These are phyloP conservation scores for Leuciscus idus DNA, from an alignment of 2,113 vertebrate species.

Conservation along the genomic window DNA sequence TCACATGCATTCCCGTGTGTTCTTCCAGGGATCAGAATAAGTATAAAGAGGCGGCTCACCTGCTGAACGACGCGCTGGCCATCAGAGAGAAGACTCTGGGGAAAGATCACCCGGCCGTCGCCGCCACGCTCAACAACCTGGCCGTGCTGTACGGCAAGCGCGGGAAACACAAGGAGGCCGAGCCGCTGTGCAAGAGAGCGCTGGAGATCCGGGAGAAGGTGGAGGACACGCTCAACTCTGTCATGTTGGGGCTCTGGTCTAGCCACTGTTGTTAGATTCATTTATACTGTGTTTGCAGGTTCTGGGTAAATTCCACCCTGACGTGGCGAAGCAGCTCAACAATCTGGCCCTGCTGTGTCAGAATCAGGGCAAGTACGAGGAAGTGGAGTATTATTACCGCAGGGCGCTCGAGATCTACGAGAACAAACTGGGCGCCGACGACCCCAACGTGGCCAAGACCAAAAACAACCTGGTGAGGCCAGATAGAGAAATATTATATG, in stretches of 20 bases:
- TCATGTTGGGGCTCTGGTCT: no score
- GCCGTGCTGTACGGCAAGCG: conserved; percentile 87
- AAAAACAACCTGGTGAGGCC: conserved; percentile 95
- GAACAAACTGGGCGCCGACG: conserved; percentile 89
- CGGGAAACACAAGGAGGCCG: conserved; percentile 88
- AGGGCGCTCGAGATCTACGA: conserved; percentile 95
- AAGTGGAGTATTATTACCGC: conserved; percentile 95
- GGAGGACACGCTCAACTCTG: rapidly evolving
- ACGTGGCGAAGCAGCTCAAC: conserved; percentile 98
- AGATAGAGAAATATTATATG: no score
- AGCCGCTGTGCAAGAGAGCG: conserved; percentile 86
- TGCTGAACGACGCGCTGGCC: conserved; percentile 87
- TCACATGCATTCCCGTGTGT: not conserved
- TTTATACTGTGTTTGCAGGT: conserved; percentile 53
- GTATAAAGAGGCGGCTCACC: conserved; percentile 88
- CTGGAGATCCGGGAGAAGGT: conserved; percentile 91
- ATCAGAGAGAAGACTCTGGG: conserved; percentile 90
- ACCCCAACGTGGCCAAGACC: conserved; percentile 96
- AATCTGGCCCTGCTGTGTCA: conserved; percentile 96
- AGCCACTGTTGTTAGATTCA: no score
- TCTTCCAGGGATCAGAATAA: conserved; percentile 86
- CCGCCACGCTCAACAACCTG: conserved; percentile 88
- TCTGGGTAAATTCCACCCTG: conserved; percentile 82
- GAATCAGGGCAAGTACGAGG: conserved; percentile 98
- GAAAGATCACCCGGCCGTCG: conserved; percentile 87